A percentile compares a stretch with the other conserved stretches of the same genome.
Evolutionary conservation across 30 jellyfish, hydroid and myxozoan species (phyloP).

Genomic region (Aurelia aurita): DNA sequence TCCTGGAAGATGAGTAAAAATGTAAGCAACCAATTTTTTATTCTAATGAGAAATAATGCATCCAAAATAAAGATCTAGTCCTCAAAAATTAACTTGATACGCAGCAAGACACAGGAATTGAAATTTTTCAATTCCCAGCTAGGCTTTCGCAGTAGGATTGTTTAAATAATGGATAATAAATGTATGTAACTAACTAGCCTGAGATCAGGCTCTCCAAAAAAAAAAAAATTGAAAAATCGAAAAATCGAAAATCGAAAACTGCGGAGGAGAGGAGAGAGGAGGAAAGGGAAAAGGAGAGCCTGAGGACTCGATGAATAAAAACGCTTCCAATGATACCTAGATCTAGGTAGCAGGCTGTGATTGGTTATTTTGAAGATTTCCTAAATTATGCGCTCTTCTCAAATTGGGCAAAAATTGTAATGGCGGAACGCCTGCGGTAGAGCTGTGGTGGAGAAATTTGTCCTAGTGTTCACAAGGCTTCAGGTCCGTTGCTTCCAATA

Average conservation of each 20-base stretch:
- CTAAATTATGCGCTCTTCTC: not conserved
- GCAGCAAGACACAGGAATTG: too few relatives aligned
- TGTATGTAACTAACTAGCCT: not conserved
- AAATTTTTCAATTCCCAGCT: too few relatives aligned
- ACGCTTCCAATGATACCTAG: not conserved
- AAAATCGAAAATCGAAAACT: not conserved
- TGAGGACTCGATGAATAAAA: conserved; percentile 2
- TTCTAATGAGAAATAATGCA: too few relatives aligned
- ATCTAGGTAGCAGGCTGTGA: conserved; percentile 2
- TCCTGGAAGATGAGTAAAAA: too few relatives aligned
- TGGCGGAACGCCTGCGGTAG: conserved; percentile 6
- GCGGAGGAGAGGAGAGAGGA: conserved; percentile 3
- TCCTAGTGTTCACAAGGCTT: not conserved
- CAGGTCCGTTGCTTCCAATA: conserved; percentile 1
- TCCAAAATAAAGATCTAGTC: too few relatives aligned
- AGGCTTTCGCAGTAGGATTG: not conserved
- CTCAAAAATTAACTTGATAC: too few relatives aligned
- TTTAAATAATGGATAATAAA: too few relatives aligned
- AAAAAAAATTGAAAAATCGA: too few relatives aligned
- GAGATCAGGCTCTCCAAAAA: not conserved
- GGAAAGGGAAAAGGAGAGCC: conserved; percentile 6
- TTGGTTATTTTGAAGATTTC: not conserved
- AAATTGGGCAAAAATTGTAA: not conserved
- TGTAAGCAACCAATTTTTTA: too few relatives aligned
- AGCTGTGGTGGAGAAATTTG: not conserved